These are phyloP conservation scores for Trinectes maculatus DNA, from an alignment of 2,113 vertebrate species.

Conservation along the genomic window DNA sequence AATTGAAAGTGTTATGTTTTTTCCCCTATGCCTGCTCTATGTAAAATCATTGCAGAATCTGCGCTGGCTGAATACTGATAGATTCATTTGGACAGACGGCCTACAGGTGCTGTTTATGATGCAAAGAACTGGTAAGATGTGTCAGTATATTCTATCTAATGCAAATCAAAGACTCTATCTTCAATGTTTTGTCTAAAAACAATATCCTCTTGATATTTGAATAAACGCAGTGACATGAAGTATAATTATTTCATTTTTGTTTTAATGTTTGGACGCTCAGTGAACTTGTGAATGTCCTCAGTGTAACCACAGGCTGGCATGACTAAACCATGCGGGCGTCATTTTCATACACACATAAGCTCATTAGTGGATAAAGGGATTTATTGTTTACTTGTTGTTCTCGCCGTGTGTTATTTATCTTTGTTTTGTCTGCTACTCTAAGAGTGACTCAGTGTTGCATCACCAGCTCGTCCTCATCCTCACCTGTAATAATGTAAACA, in stretches of 20 bases:
- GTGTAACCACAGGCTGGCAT: neutral
- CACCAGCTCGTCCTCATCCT: neutral
- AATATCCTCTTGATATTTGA: no score
- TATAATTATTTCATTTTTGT: no score
- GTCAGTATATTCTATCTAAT: neutral
- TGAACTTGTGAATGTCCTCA: neutral
- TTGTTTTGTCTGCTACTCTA: constrained; percentile 26
- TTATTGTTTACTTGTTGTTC: constrained; percentile 33
- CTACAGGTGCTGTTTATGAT: constrained; percentile 90
- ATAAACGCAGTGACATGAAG: no score
- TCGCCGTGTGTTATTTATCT: no score
- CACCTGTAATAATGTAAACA: neutral
- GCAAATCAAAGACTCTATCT: no score
- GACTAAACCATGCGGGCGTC: constrained; percentile 30
- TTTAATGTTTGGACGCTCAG: no score
- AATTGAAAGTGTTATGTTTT: neutral
- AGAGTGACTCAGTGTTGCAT: constrained; percentile 3
- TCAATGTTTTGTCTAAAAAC: no score
- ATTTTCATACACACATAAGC: constrained; percentile 48
- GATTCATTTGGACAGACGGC: constrained; percentile 90
- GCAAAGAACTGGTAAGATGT: constrained; percentile 88
- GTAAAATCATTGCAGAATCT: constrained; percentile 83
- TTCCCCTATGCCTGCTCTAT: neutral
- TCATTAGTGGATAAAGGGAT: constrained; percentile 62
- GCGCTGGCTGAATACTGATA: constrained; percentile 84